Evolutionary conservation across 1,140 invertebrate genomes (phyloP), one percentile per base, ranked within the genome.

Genomic region (Pogonomyrmex barbatus): DNA sequence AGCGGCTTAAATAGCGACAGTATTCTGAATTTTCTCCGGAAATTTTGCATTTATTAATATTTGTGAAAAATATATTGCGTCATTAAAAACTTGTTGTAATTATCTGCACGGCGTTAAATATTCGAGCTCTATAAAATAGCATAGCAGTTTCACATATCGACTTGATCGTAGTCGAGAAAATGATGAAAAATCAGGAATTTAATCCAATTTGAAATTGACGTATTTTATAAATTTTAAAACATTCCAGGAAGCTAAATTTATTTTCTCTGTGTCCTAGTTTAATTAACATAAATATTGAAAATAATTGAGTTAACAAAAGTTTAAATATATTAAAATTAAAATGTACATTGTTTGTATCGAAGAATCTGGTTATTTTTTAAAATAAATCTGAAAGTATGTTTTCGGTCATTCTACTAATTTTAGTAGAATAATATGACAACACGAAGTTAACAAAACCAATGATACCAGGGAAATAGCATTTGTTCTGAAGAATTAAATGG

Each of bases 11-110:
- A 30, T 24, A 17, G 17, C 30, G 36, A 62, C 17, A 30, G 30
- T 78, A 65, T 65, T 65, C 5, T 12, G n/a, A 78, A 33, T 50
- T 33, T 65, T 2, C 30, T 65, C 45, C 45, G 33, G 2, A 78
- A 63, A 50, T 78, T 78, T 78, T 47, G 17, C 45, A 39, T 65
- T 67, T 52, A 47, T 39, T 65, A 67, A 50, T 24, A 52, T 52
- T 67, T 30, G 36, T 42, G 0, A 68, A 68, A 81, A 81, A 56
- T 54, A 12, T 45, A 52, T 67, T 42, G 47, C 2, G 33, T 9
- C 10, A 62, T 77, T 47, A 14, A 65, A 65, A 54, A 17, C 2
- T 17, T 54, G 14, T 1, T 47, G 10, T 33, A 47, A 77, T 63
- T 78, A 63, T 33, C 2, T 45, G 4, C 12, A 60, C 12, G 12